These are phyloP conservation scores for Suillia variegata DNA, from an alignment of 2,888 invertebrate species.

Conservation along the genomic window DNA sequence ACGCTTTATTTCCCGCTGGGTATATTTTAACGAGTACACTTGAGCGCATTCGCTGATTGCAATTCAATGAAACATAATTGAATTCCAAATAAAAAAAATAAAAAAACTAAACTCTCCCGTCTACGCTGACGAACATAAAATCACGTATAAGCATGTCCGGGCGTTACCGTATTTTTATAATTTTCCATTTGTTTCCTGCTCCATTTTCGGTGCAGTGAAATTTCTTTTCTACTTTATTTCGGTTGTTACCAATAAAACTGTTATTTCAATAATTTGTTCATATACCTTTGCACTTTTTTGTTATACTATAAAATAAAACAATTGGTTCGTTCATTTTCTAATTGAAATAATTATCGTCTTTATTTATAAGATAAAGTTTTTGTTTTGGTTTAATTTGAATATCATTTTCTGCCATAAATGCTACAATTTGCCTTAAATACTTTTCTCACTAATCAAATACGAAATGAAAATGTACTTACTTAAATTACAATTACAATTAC, in stretches of 20 bases:
- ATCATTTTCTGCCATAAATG: not conserved
- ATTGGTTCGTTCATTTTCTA: not conserved
- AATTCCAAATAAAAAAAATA: constrained; percentile 53
- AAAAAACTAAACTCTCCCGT: no score
- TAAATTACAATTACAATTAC: no score
- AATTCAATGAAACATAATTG: constrained; percentile 54
- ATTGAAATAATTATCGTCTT: constrained; percentile 1
- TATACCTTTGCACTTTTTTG: not conserved
- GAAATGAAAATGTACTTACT: no score
- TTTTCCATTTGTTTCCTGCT: constrained; percentile 18
- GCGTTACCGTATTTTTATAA: constrained; percentile 19
- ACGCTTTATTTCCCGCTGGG: constrained; percentile 48
- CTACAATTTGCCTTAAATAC: not conserved
- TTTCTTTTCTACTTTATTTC: constrained; percentile 24
- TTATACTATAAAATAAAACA: not conserved
- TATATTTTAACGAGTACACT: no score
- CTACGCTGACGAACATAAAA: no score
- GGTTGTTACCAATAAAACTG: constrained; percentile 43
- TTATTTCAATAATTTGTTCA: constrained; percentile 36
- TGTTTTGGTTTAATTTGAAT: not conserved
- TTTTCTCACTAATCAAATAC: not conserved
- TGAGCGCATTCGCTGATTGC: constrained; percentile 51
- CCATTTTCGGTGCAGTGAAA: constrained; percentile 16
- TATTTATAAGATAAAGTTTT: not conserved
- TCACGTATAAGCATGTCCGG: constrained; percentile 8